phyloP scores from a whole-genome alignment of 2,797 vertebrate genomes.

The Tadarida brasiliensis region DNA sequence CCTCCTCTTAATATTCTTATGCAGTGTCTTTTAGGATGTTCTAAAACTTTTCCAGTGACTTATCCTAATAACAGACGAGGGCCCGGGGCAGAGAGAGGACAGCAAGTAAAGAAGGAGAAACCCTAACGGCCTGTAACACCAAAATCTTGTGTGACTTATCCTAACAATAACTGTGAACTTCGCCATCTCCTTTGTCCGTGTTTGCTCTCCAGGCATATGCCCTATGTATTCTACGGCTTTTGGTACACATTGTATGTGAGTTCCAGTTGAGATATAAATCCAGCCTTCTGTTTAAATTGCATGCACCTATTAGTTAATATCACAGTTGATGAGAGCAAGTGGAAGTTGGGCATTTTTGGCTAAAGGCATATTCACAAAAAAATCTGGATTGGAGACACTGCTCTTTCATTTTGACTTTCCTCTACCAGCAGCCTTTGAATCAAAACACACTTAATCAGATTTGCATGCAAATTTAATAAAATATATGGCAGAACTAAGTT shows the following conservation, averaged over 20 bases:
- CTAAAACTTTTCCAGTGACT: background rate
- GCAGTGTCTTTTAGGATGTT: background rate
- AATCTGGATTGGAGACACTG: background rate
- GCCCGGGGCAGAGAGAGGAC: background rate
- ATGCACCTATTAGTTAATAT: background rate
- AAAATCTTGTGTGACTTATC: background rate
- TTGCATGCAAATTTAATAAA: slow-evolving; percentile 37
- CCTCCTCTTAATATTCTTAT: background rate
- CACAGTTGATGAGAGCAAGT: background rate
- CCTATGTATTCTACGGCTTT: background rate
- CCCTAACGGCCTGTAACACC: background rate
- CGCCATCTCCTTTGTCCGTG: background rate
- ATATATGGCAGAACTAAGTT: background rate
- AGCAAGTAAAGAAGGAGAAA: background rate
- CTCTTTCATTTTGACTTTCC: slow-evolving; percentile 38
- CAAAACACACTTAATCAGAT: background rate
- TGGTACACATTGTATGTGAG: fast-evolving
- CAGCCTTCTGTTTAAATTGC: background rate
- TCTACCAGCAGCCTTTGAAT: background rate
- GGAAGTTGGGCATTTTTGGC: background rate
- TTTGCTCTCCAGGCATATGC: background rate
- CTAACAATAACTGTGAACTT: background rate
- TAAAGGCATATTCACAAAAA: background rate
- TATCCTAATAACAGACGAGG: background rate
- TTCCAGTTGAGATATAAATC: background rate